Percentiles rank a stretch among this genome's conserved stretches.
phyloP scores from a whole-genome alignment of 2,113 vertebrate genomes.

The Cebidichthys violaceus region DNA sequence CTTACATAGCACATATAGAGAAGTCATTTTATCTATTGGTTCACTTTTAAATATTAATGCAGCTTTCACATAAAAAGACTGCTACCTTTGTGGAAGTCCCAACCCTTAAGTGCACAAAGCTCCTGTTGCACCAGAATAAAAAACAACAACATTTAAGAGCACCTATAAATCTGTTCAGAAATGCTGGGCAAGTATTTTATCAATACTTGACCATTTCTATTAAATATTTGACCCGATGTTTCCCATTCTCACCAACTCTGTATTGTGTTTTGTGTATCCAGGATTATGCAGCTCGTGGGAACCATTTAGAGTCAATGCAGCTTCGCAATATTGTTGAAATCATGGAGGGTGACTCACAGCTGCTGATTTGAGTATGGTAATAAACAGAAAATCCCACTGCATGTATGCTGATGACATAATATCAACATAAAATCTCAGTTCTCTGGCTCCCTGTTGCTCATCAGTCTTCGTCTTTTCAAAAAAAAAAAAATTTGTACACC shows the following conservation, averaged over 20 bases:
- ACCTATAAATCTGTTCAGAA: neutral
- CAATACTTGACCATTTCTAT: conserved; percentile 7
- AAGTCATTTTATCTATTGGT: neutral
- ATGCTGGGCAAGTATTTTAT: conserved; percentile 1
- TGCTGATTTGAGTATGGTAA: conserved; percentile 49
- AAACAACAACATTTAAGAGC: neutral
- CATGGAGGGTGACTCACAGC: conserved; percentile 32
- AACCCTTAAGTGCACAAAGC: neutral
- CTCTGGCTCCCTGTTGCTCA: conserved; percentile 15
- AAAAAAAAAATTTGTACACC: neutral
- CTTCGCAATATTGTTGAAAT: conserved; percentile 30
- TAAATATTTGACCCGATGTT: conserved; percentile 32
- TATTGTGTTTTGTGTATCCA: conserved; percentile 37
- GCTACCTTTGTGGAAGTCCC: neutral
- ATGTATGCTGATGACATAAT: conserved; percentile 31
- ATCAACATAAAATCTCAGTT: conserved; percentile 11
- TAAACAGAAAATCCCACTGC: conserved; percentile 25
- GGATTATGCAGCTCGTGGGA: conserved; percentile 44
- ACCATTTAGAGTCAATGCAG: conserved; percentile 38
- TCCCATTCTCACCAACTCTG: neutral
- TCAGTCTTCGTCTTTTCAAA: neutral
- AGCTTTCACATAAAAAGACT: neutral
- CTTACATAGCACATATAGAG: neutral
- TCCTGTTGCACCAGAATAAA: conserved; percentile 2
- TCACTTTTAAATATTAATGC: neutral